These are phyloP conservation scores for Tachysurus vachellii DNA, from an alignment of 2,113 vertebrate genomes.

Conservation along the genomic window DNA sequence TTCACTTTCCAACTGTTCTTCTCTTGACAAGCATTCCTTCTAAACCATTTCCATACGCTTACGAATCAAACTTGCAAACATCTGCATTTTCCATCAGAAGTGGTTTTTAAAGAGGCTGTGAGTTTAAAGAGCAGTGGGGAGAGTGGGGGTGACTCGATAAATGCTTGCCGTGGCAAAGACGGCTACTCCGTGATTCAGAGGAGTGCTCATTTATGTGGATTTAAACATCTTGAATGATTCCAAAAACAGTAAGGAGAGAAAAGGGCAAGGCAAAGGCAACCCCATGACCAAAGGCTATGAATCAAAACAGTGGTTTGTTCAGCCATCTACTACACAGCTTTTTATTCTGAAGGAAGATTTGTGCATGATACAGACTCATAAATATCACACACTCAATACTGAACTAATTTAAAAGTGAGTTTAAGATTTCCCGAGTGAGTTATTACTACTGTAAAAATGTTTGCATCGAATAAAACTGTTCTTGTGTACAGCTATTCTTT, in stretches of 20 bases:
- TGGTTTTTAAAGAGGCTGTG: slow-evolving; percentile 62
- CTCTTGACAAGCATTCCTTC: slow-evolving; percentile 67
- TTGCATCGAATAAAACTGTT: not conserved
- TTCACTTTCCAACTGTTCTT: slow-evolving; percentile 52
- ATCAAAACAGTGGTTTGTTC: not conserved
- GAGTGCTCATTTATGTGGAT: slow-evolving; percentile 30
- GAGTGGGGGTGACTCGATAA: slow-evolving; percentile 72
- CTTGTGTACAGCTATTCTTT: not conserved
- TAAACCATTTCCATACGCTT: slow-evolving; percentile 80
- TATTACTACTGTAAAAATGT: not conserved
- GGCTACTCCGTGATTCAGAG: slow-evolving; percentile 18
- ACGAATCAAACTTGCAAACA: slow-evolving; percentile 84
- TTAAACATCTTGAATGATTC: slow-evolving; percentile 21
- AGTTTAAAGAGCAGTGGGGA: slow-evolving; percentile 42
- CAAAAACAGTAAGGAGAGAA: slow-evolving; percentile 16
- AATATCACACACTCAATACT: not conserved
- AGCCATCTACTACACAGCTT: not conserved
- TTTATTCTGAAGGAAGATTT: not conserved
- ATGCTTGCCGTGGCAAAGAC: slow-evolving; percentile 68
- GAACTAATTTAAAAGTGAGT: not conserved
- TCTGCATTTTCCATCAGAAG: slow-evolving; percentile 86
- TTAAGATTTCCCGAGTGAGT: not conserved
- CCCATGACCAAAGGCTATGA: not conserved
- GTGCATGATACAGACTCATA: not conserved
- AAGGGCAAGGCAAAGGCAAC: slow-evolving; percentile 10